Evolutionary conservation across 1,140 invertebrate species (phyloP).

Genomic region (Lasioglossum baleicum): DNA sequence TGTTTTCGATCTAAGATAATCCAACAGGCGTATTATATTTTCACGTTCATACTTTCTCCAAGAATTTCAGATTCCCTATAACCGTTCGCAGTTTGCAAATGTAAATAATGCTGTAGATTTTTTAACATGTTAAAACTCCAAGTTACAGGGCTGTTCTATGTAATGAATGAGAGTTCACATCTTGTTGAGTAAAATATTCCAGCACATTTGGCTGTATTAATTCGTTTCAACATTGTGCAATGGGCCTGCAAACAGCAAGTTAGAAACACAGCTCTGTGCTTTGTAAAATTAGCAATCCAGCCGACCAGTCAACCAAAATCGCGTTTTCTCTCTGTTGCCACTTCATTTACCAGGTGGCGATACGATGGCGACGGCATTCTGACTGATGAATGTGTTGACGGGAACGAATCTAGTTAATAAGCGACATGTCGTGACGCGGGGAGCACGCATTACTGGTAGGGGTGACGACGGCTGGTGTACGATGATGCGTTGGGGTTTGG

Average conservation of each 20-base stretch:
- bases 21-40: not conserved
- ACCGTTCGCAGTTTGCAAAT: not conserved
- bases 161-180: not conserved
- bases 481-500: slow-evolving; percentile 78
- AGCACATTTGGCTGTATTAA: not conserved
- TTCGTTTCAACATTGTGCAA: not conserved
- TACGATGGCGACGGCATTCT: slow-evolving; percentile 72
- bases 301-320: slow-evolving; percentile 58
- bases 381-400: slow-evolving; percentile 76
- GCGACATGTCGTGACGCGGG: slow-evolving; percentile 77
- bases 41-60: not conserved
- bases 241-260: not conserved
- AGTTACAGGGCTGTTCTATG: not conserved
- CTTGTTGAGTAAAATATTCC: not conserved
- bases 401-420: slow-evolving; percentile 78
- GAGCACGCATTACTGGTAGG: slow-evolving; percentile 78
- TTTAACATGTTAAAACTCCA: not conserved
- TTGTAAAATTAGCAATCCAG: slow-evolving; percentile 55
- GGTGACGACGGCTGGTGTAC: slow-evolving; percentile 76
- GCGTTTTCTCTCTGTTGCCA: slow-evolving; percentile 58
- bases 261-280: slow-evolving; percentile 72
- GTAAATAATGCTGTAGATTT: not conserved
- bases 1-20: slow-evolving; percentile 52
- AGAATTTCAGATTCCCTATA: not conserved
- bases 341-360: slow-evolving; percentile 74